Percentiles rank a stretch among this genome's conserved stretches.
Evolutionary conservation across 1,140 invertebrate genomes (phyloP).

Genomic region (Pseudomyrmex dendroicus): DNA sequence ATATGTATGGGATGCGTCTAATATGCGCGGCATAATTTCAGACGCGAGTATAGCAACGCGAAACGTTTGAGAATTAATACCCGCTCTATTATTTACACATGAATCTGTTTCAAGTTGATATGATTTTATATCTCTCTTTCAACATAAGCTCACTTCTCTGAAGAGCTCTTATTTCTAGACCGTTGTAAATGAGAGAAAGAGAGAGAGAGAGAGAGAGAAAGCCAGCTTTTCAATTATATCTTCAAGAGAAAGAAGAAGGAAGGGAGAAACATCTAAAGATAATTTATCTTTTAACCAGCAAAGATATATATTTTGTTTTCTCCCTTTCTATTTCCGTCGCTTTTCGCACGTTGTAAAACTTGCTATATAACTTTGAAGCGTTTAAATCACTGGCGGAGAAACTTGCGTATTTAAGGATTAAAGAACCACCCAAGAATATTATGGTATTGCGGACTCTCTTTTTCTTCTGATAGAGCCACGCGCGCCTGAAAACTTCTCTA

Average conservation of each 20-base stretch:
- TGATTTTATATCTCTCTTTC: no score
- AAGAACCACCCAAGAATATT: constrained; percentile 10
- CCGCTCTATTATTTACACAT: background rate
- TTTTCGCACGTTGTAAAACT: constrained; percentile 16
- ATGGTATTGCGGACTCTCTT: constrained; percentile 18
- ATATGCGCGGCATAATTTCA: background rate
- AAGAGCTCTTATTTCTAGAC: constrained; percentile 13
- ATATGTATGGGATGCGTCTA: background rate
- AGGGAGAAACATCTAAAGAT: background rate
- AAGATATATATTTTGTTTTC: background rate
- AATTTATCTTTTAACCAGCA: constrained; percentile 25
- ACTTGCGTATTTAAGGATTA: constrained; percentile 52
- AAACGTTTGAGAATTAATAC: background rate
- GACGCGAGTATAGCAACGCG: background rate
- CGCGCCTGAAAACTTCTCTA: constrained; percentile 44
- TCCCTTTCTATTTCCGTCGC: background rate
- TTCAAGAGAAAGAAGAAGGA: no score
- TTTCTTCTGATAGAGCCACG: background rate
- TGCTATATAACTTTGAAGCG: constrained; percentile 13
- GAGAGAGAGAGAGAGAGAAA: background rate
- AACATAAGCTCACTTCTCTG: background rate
- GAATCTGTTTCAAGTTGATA: background rate
- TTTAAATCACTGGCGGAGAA: constrained; percentile 47
- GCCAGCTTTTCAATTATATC: background rate
- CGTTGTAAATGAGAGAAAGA: no score